Evolutionary conservation across 2,888 invertebrate genomes (phyloP).

Genomic region (Drosophila nr. fundita): DNA sequence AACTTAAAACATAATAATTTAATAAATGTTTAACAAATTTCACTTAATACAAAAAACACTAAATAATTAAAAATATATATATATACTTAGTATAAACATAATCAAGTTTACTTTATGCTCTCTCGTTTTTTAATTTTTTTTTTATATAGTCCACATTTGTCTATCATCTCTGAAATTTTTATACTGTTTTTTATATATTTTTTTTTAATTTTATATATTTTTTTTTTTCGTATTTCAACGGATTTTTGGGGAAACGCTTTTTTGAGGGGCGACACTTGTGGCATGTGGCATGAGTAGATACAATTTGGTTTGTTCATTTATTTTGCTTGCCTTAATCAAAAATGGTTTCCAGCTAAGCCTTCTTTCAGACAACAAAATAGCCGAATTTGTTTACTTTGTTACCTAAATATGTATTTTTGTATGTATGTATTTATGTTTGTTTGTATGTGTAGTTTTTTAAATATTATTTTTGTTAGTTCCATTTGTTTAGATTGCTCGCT

Average conservation of each 20-base stretch:
- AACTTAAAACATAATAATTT: conserved; percentile 80
- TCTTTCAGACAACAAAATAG: conserved; percentile 18
- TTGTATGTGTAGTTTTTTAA: conserved; percentile 19
- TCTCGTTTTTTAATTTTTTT: conserved; percentile 26
- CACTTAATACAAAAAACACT: conserved; percentile 81
- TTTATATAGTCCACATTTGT: conserved; percentile 63
- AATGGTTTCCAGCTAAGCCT: conserved; percentile 17
- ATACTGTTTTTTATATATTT: conserved; percentile 46
- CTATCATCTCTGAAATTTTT: conserved; percentile 53
- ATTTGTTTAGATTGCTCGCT: conserved; percentile 64
- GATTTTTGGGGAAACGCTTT: conserved; percentile 39
- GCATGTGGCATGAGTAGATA: conserved; percentile 42
- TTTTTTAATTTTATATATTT: conserved; percentile 4
- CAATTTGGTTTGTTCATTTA: conserved; percentile 39
- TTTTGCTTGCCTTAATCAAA: conserved; percentile 50
- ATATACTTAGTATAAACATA: conserved; percentile 79
- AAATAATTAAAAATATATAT: conserved; percentile 77
- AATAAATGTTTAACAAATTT: conserved; percentile 81
- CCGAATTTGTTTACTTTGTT: conserved; percentile 28
- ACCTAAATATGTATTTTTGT: conserved; percentile 40
- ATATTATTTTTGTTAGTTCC: conserved; percentile 35
- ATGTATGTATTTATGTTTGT: conserved; percentile 26
- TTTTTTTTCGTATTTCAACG: conserved; percentile 30
- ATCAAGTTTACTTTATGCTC: conserved; percentile 71
- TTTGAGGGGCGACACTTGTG: conserved; percentile 43